Evolutionary conservation across 2,113 vertebrate species (phyloP).

Genomic region (Neodon shergylaensis): DNA sequence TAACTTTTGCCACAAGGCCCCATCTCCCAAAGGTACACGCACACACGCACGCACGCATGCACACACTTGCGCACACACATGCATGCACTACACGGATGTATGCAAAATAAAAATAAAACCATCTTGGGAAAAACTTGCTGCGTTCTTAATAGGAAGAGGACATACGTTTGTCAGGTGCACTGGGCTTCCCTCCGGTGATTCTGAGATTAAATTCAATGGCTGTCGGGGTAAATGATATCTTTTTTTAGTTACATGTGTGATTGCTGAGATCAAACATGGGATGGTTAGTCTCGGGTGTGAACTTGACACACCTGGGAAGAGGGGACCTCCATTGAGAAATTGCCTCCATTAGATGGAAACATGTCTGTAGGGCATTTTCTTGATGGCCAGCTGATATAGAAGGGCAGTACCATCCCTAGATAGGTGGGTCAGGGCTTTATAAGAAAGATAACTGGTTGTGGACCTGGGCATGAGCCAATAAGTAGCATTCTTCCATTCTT

Average conservation of each 20-base stretch:
- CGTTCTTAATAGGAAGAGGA: not conserved
- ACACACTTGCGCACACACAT: not conserved
- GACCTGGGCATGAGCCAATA: not conserved
- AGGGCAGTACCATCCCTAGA: not conserved
- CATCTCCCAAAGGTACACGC: not conserved
- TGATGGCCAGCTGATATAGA: not conserved
- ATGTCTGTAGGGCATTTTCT: not conserved
- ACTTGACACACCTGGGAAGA: not conserved
- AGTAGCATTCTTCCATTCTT: not conserved
- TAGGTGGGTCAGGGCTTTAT: not conserved
- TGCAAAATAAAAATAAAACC: not conserved
- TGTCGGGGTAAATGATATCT: not conserved
- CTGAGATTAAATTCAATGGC: no score
- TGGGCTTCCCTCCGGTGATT: not conserved
- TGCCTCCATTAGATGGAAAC: not conserved
- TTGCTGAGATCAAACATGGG: not conserved
- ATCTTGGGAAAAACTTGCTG: no score
- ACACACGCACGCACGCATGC: not conserved
- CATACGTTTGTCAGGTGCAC: not conserved
- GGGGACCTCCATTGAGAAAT: not conserved
- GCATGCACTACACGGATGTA: not conserved
- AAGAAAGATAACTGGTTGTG: not conserved
- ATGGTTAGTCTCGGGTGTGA: not conserved
- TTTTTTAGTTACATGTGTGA: not conserved
- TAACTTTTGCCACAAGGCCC: not conserved